phyloP scores from a whole-genome alignment of 1,140 invertebrate genomes.

The Drosophila pandora region DNA sequence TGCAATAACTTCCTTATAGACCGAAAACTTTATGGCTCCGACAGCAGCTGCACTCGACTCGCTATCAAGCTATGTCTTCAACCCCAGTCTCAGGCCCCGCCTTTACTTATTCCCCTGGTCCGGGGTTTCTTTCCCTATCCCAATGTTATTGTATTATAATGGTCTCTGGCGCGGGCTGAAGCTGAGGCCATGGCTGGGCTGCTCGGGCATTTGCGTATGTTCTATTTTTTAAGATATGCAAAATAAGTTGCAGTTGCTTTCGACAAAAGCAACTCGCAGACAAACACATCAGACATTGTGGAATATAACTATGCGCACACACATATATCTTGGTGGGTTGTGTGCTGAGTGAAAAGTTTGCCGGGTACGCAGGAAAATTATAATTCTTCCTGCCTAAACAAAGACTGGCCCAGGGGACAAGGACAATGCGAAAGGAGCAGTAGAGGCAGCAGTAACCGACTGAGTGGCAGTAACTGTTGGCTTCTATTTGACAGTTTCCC shows the following conservation, averaged over 20 bases:
- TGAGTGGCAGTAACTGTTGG: constrained; percentile 43
- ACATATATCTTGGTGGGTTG: constrained; percentile 11
- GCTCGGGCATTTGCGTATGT: constrained; percentile 55
- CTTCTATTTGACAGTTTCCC: constrained; percentile 33
- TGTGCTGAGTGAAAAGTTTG: constrained; percentile 40
- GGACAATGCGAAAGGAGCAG: constrained; percentile 17
- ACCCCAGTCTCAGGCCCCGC: constrained; percentile 2
- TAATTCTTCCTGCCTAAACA: constrained; percentile 70
- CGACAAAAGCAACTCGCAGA: constrained; percentile 33
- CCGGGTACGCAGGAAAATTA: constrained; percentile 69
- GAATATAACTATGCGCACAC: constrained; percentile 41
- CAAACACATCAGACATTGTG: constrained; percentile 60
- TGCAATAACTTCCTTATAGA: constrained; percentile 55
- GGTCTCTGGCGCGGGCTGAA: constrained; percentile 44
- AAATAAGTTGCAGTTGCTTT: constrained; percentile 72
- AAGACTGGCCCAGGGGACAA: constrained; percentile 32
- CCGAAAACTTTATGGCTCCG: constrained; percentile 49
- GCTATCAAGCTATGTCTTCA: constrained; percentile 25
- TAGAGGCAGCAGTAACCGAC: constrained; percentile 8
- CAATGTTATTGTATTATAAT: constrained; percentile 58
- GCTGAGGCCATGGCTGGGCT: constrained; percentile 14
- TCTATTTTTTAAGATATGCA: constrained; percentile 74
- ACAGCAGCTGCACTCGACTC: constrained; percentile 47
- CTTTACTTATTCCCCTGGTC: constrained; percentile 13
- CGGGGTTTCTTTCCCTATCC: not conserved